Evolutionary conservation across 2,888 invertebrate species (phyloP).

Genomic region (Parapristionchus giblindavisi): DNA sequence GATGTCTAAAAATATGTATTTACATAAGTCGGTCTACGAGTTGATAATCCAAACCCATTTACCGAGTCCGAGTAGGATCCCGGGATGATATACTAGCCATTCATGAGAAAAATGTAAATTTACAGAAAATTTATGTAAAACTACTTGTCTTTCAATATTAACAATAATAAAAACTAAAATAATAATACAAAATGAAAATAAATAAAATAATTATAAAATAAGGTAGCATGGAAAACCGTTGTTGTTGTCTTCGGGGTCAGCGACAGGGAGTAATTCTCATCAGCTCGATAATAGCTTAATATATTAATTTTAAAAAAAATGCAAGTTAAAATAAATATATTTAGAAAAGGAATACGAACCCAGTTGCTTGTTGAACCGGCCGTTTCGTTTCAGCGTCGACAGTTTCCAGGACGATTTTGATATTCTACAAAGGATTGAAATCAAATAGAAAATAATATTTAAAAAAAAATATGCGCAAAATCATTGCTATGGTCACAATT

Average conservation of each 20-base stretch:
- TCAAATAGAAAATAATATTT: no score
- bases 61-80: no score
- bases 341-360: not conserved
- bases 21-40: no score
- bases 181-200: no score
- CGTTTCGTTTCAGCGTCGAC: conserved; percentile 20
- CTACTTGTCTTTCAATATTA: not conserved
- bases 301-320: no score
- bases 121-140: not conserved
- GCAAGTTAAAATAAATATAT: not conserved
- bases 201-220: not conserved
- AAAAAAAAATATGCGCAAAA: no score
- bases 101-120: no score
- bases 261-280: conserved; percentile 25
- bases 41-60: no score
- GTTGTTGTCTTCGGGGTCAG: not conserved
- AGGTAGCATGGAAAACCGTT: not conserved
- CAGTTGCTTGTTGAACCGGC: conserved; percentile 27
- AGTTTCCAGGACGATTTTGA: conserved; percentile 25
- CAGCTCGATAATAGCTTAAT: not conserved
- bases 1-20: not conserved
- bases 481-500: no score
- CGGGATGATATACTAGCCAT: no score
- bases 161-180: no score
- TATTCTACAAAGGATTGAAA: no score